These are phyloP conservation scores for Patiria miniata DNA, from an alignment of 35 echinoderm and acorn worm species.

Conservation along the genomic window DNA sequence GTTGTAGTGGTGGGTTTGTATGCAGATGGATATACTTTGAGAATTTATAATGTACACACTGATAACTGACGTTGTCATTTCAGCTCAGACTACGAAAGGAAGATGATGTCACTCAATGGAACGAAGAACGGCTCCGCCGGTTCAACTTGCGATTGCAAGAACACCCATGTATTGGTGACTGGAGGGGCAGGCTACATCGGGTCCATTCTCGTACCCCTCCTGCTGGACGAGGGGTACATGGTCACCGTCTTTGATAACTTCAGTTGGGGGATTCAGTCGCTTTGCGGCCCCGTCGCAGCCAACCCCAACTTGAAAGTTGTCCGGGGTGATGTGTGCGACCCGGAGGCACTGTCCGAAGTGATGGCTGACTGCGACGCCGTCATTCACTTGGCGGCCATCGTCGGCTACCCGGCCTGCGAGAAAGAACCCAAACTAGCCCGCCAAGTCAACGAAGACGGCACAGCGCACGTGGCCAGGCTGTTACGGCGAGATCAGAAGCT, in stretches of 20 bases:
- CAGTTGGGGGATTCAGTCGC: conserved; percentile 53
- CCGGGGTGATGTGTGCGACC: conserved; percentile 51
- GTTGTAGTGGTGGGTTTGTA: too few relatives aligned
- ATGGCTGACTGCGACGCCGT: conserved; percentile 60
- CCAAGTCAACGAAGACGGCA: conserved; percentile 65
- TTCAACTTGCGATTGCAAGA: neutral
- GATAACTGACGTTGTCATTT: too few relatives aligned
- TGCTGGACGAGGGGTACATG: conserved; percentile 41
- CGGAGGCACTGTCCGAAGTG: conserved; percentile 16
- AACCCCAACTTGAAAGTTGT: conserved; percentile 60
- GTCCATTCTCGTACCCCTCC: conserved; percentile 66
- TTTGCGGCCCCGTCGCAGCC: conserved; percentile 34
- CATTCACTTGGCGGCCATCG: conserved; percentile 80
- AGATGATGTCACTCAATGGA: too few relatives aligned
- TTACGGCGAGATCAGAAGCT: conserved; percentile 50
- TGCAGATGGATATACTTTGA: too few relatives aligned
- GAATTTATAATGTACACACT: too few relatives aligned
- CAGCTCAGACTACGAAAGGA: too few relatives aligned
- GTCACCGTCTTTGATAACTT: conserved; percentile 74
- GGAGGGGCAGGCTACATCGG: conserved; percentile 78
- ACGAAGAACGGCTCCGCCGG: too few relatives aligned
- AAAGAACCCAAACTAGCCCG: conserved; percentile 66
- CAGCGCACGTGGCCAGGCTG: conserved; percentile 49
- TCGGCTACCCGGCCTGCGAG: conserved; percentile 78
- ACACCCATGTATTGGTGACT: conserved; percentile 54